A percentile compares a stretch with the other conserved stretches of the same genome.
Conservation (phyloP, 2,888 invertebrate species). For the Agyllia agylla region DNA sequence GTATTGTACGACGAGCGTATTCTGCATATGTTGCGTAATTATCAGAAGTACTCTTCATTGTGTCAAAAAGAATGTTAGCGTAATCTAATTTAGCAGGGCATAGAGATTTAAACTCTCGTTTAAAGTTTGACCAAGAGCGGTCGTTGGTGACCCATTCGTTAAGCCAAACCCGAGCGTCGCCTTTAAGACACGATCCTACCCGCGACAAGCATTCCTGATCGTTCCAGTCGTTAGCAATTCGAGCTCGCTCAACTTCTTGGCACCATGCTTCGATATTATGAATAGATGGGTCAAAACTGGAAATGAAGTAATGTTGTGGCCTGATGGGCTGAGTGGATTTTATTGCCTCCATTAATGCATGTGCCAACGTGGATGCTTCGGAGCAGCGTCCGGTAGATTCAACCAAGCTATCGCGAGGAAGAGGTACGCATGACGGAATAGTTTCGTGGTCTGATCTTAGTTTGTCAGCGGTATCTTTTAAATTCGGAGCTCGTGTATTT, state of each 20-base stretch:
- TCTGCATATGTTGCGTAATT: background rate
- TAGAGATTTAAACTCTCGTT: background rate
- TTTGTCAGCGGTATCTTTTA: background rate
- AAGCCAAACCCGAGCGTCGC: conserved; percentile 9
- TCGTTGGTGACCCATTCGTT: background rate
- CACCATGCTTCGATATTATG: conserved; percentile 50
- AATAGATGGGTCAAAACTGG: conserved; percentile 53
- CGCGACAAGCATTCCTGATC: conserved; percentile 61
- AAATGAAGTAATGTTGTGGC: conserved; percentile 49
- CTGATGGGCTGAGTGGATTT: background rate
- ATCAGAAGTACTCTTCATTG: background rate
- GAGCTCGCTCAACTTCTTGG: conserved; percentile 50
- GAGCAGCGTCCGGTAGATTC: background rate
- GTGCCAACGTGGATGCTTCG: background rate
- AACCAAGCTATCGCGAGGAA: background rate
- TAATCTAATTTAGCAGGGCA: background rate
- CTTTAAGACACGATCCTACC: conserved; percentile 41
- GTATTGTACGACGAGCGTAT: background rate
- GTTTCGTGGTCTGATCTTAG: background rate
- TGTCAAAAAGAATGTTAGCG: background rate
- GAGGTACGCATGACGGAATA: background rate
- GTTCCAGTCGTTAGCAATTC: conserved; percentile 37
- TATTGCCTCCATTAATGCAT: background rate
- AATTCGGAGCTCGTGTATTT: too few relatives aligned
- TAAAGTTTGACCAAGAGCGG: background rate